Evolutionary conservation across 1,140 invertebrate species (phyloP).

Genomic region (Drosophila mayri): DNA sequence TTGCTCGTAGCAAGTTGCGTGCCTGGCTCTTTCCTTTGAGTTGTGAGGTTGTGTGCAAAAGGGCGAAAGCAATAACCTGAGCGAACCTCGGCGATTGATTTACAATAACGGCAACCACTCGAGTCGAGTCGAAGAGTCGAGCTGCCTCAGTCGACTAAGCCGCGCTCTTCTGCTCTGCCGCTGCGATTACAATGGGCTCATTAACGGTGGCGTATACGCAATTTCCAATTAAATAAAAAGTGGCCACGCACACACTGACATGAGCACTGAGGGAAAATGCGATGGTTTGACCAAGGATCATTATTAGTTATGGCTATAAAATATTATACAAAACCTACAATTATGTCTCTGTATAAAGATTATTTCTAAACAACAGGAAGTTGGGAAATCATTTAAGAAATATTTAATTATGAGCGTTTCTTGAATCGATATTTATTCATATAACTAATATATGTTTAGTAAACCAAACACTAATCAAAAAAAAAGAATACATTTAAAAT

Average conservation of each 20-base stretch:
- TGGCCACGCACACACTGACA: constrained; percentile 19
- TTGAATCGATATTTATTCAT: no score
- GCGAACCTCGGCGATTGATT: constrained; percentile 69
- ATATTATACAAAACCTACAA: neutral
- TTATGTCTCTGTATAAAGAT: neutral
- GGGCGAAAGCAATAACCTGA: constrained; percentile 45
- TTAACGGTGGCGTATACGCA: constrained; percentile 75
- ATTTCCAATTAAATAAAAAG: constrained; percentile 81
- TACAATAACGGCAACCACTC: constrained; percentile 75
- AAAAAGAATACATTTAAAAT: no score
- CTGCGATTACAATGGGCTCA: constrained; percentile 70
- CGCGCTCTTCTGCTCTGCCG: constrained; percentile 15
- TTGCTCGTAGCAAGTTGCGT: constrained; percentile 62
- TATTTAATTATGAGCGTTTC: no score
- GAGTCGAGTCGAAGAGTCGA: constrained; percentile 18
- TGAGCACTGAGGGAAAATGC: constrained; percentile 6
- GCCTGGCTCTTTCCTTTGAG: constrained; percentile 59
- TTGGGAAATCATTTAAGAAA: no score
- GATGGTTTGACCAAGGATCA: no score
- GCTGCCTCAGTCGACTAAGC: constrained; percentile 23
- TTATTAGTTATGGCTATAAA: no score
- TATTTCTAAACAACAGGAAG: neutral
- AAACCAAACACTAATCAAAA: no score
- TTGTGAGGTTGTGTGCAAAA: constrained; percentile 21
- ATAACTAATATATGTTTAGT: no score